A percentile compares a stretch with the other conserved stretches of the same genome.
Evolutionary conservation across 2,797 vertebrate genomes (phyloP).

Genomic region (Columba guinea): DNA sequence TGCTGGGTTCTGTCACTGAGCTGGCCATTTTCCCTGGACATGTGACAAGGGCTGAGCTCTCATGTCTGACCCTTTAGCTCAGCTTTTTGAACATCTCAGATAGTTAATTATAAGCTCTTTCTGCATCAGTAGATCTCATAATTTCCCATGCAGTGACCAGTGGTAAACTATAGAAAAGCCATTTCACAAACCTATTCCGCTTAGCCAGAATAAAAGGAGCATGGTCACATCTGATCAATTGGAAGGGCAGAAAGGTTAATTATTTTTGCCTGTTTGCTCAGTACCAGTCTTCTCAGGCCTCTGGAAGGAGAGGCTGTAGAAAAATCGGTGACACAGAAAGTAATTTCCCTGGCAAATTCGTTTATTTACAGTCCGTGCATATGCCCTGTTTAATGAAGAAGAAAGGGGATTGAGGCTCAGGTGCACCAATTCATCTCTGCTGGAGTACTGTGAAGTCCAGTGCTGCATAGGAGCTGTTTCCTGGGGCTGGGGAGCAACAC

Average conservation of each 20-base stretch:
- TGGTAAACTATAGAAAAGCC: neutral
- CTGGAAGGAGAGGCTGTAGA: neutral
- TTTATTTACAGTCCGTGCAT: neutral
- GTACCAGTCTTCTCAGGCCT: neutral
- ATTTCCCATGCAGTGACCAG: neutral
- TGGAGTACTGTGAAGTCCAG: neutral
- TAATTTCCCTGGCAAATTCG: neutral
- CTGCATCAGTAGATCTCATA: slow-evolving; percentile 2
- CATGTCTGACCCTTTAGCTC: neutral
- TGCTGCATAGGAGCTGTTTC: neutral
- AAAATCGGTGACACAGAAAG: neutral
- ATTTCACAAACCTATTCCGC: neutral
- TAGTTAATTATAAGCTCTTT: slow-evolving; percentile 30
- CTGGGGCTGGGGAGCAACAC: neutral
- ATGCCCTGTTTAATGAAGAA: neutral
- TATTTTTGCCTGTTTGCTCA: slow-evolving; percentile 19
- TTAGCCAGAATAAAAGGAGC: neutral
- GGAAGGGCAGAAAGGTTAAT: slow-evolving; percentile 34
- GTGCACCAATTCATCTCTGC: rapidly evolving
- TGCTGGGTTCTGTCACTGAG: neutral
- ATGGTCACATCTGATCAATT: neutral
- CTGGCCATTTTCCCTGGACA: neutral
- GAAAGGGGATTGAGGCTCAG: neutral
- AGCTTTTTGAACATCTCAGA: neutral
- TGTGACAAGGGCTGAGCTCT: neutral